A percentile compares a stretch with the other conserved stretches of the same genome.
These are phyloP conservation scores for Scytalopus superciliaris DNA, from an alignment of 2,113 vertebrate species.

Conservation along the genomic window DNA sequence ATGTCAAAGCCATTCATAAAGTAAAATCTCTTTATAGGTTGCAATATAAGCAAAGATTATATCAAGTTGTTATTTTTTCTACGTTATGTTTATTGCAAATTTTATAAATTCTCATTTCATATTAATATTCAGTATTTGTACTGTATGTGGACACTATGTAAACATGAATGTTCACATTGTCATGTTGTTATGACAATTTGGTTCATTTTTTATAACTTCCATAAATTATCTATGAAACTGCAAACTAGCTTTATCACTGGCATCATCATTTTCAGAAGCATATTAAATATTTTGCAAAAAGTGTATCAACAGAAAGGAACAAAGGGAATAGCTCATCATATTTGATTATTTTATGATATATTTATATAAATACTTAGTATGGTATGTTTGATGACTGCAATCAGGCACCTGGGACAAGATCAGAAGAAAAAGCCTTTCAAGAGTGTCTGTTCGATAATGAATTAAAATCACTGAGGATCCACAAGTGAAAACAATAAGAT, in stretches of 20 bases:
- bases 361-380: slow-evolving; percentile 75
- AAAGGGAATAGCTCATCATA: slow-evolving; percentile 73
- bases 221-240: slow-evolving; percentile 80
- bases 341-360: slow-evolving; percentile 73
- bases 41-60: slow-evolving; percentile 34
- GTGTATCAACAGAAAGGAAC: slow-evolving; percentile 65
- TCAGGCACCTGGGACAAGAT: slow-evolving; percentile 51
- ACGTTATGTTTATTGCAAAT: slow-evolving; percentile 49
- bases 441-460: background rate
- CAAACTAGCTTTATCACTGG: slow-evolving; percentile 77
- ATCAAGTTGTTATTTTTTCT: slow-evolving; percentile 51
- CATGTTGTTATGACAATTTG: slow-evolving; percentile 82
- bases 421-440: slow-evolving; percentile 23
- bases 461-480: slow-evolving; percentile 26
- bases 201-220: slow-evolving; percentile 77
- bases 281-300: slow-evolving; percentile 78
- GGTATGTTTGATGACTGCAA: slow-evolving; percentile 51
- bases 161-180: slow-evolving; percentile 81
- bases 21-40: slow-evolving; percentile 45
- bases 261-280: slow-evolving; percentile 75
- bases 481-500: slow-evolving; percentile 21
- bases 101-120: slow-evolving; percentile 73
- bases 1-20: slow-evolving; percentile 56
- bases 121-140: slow-evolving; percentile 79
- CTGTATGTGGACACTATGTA: slow-evolving; percentile 73